Conservation (phyloP, 2,113 vertebrate species). For the Cyrtonyx montezumae region DNA sequence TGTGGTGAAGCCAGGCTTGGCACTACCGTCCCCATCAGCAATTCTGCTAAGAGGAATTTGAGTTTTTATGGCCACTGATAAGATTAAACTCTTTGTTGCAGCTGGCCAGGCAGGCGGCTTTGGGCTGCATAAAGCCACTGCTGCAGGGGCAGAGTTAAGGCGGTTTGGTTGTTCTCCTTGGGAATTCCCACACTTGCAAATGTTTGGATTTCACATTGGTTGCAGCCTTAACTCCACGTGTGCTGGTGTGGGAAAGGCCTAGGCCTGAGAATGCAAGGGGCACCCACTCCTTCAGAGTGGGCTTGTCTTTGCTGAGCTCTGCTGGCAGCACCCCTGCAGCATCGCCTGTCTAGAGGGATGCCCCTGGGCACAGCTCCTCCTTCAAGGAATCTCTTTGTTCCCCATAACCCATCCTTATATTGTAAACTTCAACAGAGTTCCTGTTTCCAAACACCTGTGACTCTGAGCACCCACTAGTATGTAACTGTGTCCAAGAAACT, state of each 20-base stretch:
- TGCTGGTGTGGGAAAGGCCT: not conserved
- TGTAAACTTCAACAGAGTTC: too few species aligned
- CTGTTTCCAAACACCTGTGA: too few species aligned
- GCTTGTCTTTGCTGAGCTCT: not conserved
- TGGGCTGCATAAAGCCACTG: slow-evolving; percentile 8
- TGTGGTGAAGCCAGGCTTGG: slow-evolving; percentile 56
- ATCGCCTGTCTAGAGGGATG: not conserved
- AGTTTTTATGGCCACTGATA: slow-evolving; percentile 72
- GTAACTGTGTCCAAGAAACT: not conserved
- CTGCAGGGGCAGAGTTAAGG: slow-evolving; percentile 15
- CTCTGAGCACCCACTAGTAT: not conserved
- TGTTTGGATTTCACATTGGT: slow-evolving; percentile 55
- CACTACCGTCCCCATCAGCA: slow-evolving; percentile 67
- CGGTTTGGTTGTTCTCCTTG: slow-evolving; percentile 47
- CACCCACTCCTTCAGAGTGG: not conserved
- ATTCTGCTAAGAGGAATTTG: slow-evolving; percentile 64
- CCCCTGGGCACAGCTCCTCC: rapidly evolving
- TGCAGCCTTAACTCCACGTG: slow-evolving; percentile 33
- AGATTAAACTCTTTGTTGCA: slow-evolving; percentile 69
- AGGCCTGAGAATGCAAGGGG: not conserved
- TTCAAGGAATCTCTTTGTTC: not conserved
- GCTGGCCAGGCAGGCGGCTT: slow-evolving; percentile 26
- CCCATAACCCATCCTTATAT: too few species aligned
- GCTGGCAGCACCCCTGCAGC: not conserved
- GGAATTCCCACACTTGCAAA: slow-evolving; percentile 61